Base-by-base conservation (phyloP, 2,113 vertebrate genomes). In the Numida meleagris region DNA sequence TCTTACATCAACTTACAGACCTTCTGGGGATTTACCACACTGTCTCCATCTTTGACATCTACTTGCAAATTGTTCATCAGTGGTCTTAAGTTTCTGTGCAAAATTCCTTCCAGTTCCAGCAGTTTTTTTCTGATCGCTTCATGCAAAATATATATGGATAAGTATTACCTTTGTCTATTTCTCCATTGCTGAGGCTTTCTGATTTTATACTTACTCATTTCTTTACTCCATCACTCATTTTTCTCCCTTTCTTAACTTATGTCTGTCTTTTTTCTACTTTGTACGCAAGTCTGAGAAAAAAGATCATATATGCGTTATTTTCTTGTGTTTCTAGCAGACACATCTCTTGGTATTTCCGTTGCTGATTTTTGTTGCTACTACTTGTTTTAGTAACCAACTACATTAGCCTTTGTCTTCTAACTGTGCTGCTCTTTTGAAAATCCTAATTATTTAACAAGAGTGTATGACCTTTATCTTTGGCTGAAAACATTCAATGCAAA, bases 1-100 rank as follows among this genome's bases (percentile, higher is more conserved):
- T 80, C 55, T 59, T 58, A 42, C 2, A 4, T 83, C 55, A 78
- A 46, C 67, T 62, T 67, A 62, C 14, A 72, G 62, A 53, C 18
- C 33, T 67, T 76, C 18, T 27, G 82, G 80, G 67, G 73, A 42
- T 81, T 81, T 96, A 14, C 45, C 2, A 6, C 42, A 25, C 33
- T 84, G 43, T 82, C 55, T 93, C 36, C 5, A 6, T 81, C 38
- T 82, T 70, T 53, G 62, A 90, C 31, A 82, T 86, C 34, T 72
- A 24, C 36, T 94, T 90, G 34, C 36, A 92, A 86, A 74, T 87
- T 45, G 86, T 87, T 86, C 6, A 9, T 57, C 48, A 76, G 23
- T 33, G 7, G 16, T 86, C 53, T 89, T 91, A 14, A 88, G 8
- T 59, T 74, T 87, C 23, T 24, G n/a, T 45, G 62, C 12, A 82